Evolutionary conservation across 2,797 vertebrate genomes (phyloP).

Genomic region (Sebastes cheni): DNA sequence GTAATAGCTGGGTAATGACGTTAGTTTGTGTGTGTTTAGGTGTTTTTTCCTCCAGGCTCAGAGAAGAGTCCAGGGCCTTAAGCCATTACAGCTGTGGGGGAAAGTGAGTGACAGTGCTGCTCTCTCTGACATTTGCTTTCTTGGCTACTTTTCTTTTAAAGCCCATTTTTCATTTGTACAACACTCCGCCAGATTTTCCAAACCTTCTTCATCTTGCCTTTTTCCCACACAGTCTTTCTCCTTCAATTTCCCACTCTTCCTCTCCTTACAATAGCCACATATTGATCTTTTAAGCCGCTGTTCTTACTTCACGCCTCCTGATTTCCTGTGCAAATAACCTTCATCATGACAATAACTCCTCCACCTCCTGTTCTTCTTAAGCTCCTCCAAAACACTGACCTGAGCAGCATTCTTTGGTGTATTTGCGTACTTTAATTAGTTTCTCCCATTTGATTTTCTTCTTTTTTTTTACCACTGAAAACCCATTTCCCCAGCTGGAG

Average conservation of each 20-base stretch:
- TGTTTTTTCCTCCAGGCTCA: constrained; percentile 1
- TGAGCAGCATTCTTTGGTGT: constrained; percentile 3
- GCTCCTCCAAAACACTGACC: constrained; percentile 33
- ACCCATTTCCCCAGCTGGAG: not conserved
- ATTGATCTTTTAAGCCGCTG: constrained; percentile 44
- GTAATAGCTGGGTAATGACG: constrained; percentile 11
- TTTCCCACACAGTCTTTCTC: constrained; percentile 16
- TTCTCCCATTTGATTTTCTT: constrained; percentile 5
- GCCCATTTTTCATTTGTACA: constrained; percentile 47
- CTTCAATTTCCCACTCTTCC: not conserved
- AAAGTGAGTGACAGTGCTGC: constrained; percentile 23
- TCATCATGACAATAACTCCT: constrained; percentile 16
- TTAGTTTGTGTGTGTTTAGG: constrained; percentile 9
- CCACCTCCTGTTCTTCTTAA: constrained; percentile 15
- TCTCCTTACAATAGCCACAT: not conserved
- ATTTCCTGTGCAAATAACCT: constrained; percentile 38
- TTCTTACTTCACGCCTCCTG: constrained; percentile 35
- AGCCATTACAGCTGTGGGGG: constrained; percentile 25
- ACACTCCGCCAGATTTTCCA: constrained; percentile 21
- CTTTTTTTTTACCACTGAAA: not conserved
- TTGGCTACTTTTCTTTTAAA: constrained; percentile 37
- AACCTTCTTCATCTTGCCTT: constrained; percentile 13
- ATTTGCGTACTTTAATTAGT: constrained; percentile 37
- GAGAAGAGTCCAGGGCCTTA: not conserved
- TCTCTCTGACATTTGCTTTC: constrained; percentile 25